Evolutionary conservation across 2,797 vertebrate species (phyloP).

Genomic region (Todus mexicanus): DNA sequence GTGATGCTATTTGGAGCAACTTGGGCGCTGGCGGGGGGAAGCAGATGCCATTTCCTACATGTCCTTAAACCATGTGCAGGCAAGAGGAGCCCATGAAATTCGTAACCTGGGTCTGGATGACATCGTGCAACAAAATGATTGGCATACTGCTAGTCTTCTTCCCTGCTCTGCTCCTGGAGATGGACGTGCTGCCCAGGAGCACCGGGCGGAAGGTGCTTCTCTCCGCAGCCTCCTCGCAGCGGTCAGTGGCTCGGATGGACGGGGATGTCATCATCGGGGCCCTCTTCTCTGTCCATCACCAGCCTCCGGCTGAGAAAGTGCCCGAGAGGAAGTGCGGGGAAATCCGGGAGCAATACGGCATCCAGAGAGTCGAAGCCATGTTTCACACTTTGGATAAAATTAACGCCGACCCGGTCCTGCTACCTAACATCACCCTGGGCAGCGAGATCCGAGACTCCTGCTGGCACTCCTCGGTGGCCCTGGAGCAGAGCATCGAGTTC

Average conservation of each 20-base stretch:
- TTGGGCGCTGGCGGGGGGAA: not conserved
- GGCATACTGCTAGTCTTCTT: constrained; percentile 78
- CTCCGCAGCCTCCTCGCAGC: constrained; percentile 79
- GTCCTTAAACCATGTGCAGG: constrained; percentile 32
- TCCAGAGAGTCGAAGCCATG: constrained; percentile 98
- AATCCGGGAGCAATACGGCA: constrained; percentile 97
- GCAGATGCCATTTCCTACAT: not conserved
- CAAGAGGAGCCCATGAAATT: constrained; percentile 48
- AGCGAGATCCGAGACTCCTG: constrained; percentile 98
- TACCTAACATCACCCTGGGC: constrained; percentile 95
- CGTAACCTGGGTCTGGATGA: constrained; percentile 71
- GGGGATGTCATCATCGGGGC: constrained; percentile 98
- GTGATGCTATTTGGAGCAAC: constrained; percentile 41
- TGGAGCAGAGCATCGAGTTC: constrained; percentile 99
- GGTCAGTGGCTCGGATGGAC: constrained; percentile 95
- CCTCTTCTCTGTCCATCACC: constrained; percentile 97
- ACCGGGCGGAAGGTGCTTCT: constrained; percentile 76
- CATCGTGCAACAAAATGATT: constrained; percentile 85
- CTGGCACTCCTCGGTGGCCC: constrained; percentile 96
- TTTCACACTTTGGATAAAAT: constrained; percentile 97
- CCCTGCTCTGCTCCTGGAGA: constrained; percentile 76
- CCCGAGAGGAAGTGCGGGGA: constrained; percentile 97
- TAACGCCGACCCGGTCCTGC: constrained; percentile 87
- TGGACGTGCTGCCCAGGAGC: constrained; percentile 74
- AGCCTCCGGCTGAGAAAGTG: constrained; percentile 94